A percentile compares a stretch with the other conserved stretches of the same genome.
These are phyloP conservation scores for Petrophora chlorosata DNA, from an alignment of 2,888 invertebrate species.

Conservation along the genomic window DNA sequence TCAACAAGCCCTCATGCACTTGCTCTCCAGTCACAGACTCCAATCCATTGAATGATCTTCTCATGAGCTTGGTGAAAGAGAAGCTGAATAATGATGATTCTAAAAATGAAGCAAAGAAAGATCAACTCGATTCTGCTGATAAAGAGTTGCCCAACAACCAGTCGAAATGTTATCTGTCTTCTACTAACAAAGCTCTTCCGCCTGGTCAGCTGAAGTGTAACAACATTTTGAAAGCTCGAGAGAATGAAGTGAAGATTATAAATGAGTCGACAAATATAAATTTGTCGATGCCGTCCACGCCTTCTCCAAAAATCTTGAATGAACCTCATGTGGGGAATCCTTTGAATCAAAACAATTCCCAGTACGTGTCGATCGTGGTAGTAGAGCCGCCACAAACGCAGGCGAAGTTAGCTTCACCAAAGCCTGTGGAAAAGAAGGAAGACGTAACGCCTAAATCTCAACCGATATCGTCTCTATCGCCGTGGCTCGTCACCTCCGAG, in stretches of 20 bases:
- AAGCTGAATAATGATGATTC: constrained; percentile 86
- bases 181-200: constrained; percentile 89
- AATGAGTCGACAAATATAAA: constrained; percentile 75
- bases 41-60: constrained; percentile 76
- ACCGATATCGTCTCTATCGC: constrained; percentile 88
- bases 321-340: constrained; percentile 72
- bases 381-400: constrained; percentile 73
- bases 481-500: constrained; percentile 92
- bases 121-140: constrained; percentile 74
- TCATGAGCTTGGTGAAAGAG: constrained; percentile 79
- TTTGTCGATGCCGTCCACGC: constrained; percentile 72
- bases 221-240: constrained; percentile 93
- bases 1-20: constrained; percentile 74
- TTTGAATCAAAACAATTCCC: constrained; percentile 60
- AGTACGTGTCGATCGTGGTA: constrained; percentile 79
- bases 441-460: constrained; percentile 82
- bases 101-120: constrained; percentile 85
- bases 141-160: constrained; percentile 89
- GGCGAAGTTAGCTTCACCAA: constrained; percentile 66
- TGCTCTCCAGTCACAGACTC: constrained; percentile 76
- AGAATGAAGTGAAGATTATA: constrained; percentile 76
- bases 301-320: constrained; percentile 81
- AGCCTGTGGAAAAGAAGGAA: constrained; percentile 78
- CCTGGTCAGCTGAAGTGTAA: constrained; percentile 96
- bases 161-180: constrained; percentile 85